phyloP scores from a whole-genome alignment of 2,888 invertebrate species.

The Aricia artaxerxes region DNA sequence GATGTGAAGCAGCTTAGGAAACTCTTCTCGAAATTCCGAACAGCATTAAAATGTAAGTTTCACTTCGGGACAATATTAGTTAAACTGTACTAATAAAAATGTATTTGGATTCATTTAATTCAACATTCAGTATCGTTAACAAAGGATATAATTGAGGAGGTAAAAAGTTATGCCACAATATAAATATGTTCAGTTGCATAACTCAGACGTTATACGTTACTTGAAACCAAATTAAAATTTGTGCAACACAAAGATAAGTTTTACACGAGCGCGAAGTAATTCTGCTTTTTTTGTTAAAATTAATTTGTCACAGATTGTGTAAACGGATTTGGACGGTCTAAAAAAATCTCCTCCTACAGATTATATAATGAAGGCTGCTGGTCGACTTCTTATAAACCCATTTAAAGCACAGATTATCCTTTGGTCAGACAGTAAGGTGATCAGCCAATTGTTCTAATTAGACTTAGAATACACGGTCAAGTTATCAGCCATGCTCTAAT shows the following conservation, averaged over 20 bases:
- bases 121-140: constrained; percentile 65
- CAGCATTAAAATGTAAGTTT: background rate
- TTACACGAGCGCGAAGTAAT: background rate
- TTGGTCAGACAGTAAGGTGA: no score
- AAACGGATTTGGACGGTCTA: no score
- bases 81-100: constrained; percentile 40
- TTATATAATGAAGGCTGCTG: no score
- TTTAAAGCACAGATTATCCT: no score
- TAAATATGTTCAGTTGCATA: background rate
- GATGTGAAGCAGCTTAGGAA: no score
- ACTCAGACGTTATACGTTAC: background rate
- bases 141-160: constrained; percentile 78
- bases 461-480: no score
- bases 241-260: background rate
- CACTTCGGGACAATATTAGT: background rate
- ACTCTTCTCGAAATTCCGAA: background rate
- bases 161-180: constrained; percentile 55
- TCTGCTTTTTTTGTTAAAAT: background rate
- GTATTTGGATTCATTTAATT: constrained; percentile 72
- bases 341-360: no score
- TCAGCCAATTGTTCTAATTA: no score
- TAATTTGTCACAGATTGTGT: no score
- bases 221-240: background rate
- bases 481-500: no score
- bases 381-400: no score